A percentile compares a stretch with the other conserved stretches of the same genome.
phyloP scores from a whole-genome alignment of 2,113 vertebrate genomes.

The Erinaceus europaeus region DNA sequence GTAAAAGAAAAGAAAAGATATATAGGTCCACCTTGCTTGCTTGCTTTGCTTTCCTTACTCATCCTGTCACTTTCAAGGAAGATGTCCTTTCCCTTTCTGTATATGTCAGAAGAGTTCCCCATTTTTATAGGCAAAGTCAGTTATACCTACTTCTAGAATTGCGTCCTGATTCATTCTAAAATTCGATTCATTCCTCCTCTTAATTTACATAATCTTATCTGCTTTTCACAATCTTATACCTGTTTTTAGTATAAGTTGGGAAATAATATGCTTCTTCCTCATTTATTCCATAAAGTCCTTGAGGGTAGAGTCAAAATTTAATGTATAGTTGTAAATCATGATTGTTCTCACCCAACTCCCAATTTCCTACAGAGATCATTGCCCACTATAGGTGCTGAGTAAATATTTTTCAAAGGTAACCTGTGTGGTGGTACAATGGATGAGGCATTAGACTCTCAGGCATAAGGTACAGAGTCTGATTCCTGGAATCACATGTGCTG shows the following conservation, averaged over 20 bases:
- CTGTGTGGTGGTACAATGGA: too few species aligned
- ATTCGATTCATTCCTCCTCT: background rate
- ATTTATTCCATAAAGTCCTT: background rate
- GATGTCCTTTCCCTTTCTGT: background rate
- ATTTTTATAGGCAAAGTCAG: background rate
- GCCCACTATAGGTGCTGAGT: background rate
- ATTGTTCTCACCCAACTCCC: background rate
- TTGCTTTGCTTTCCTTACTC: background rate
- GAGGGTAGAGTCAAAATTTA: background rate
- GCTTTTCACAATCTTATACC: background rate
- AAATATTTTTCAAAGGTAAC: too few species aligned
- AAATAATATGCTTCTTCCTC: background rate
- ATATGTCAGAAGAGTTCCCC: background rate
- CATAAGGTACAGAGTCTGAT: too few species aligned
- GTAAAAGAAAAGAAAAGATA: background rate
- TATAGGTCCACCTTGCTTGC: background rate
- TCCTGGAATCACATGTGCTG: too few species aligned
- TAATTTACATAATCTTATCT: background rate
- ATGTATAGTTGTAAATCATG: background rate
- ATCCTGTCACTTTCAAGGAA: background rate
- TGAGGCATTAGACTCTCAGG: too few species aligned
- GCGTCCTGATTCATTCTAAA: background rate
- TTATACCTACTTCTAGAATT: background rate
- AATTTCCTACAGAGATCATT: background rate
- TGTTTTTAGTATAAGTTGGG: background rate